Evolutionary conservation across 2,113 vertebrate species (phyloP), one percentile per base, ranked within the genome.

Genomic region (Cairina moschata): DNA sequence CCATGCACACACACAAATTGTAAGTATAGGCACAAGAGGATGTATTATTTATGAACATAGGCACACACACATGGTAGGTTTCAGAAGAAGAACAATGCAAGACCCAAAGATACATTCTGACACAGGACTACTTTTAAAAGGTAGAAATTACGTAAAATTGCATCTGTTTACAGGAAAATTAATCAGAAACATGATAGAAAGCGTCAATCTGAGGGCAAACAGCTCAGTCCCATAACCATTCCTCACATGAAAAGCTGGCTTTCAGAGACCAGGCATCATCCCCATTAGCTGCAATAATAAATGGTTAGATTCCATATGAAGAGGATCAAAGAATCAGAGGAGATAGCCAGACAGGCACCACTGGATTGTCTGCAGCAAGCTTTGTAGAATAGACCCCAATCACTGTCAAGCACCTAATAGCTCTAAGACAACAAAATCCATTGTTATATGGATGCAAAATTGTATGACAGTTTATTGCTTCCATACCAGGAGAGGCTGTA

Each of bases 1-100:
- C 44, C 88, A 46, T 82, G 38, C 62, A 40, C 54, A 68, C 54
- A 88, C 31, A 78, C 22, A 22, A 79, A 75, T 25, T 60, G 72
- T 92, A 82, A 76, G 62, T 79, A 17, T 59, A 75, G 90, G 60
- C 76, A 91, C 56, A 84, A 86, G 34, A 71, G 44, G 82, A 71
- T 86, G 15, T 83, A 67, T 93, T 86, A 66, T 88, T 94, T 94
- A 38, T 59, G 59, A 90, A 79, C 77, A 90, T 28, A 90, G 68
- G 25, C 1, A 0, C 22, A 13, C 11, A 22, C 54, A 73, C 66
- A 38, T 9, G 54, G n/a, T 60, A 86, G 62, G 31, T 79, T 79
- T 50, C 74, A 72, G 59, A 91, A 65, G 73, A 76, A 88, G 65
- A 88, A 32, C 16, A 83, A 29, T 13, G 31, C 13, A 13, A 71